Evolutionary conservation across 1,140 invertebrate species (phyloP), one percentile per base, ranked within the genome.

Genomic region (Drosophila oshimai): DNA sequence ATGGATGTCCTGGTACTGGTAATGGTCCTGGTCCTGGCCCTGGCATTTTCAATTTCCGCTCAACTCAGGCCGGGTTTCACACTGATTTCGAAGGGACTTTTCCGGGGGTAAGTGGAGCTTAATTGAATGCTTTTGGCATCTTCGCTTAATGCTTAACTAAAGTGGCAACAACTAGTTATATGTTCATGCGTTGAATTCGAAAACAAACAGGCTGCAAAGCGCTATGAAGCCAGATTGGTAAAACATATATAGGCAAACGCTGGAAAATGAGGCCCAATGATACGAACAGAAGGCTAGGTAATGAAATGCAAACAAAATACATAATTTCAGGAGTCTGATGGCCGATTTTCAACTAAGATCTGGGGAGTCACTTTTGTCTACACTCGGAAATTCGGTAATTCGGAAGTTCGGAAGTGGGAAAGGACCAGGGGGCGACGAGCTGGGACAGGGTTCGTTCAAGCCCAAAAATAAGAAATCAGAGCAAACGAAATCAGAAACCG

Each of bases 101-200:
- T 7, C 39, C 34, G 9, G 54, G 55, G 37, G 13, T 7, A 22
- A 29, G 3, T 13, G 24, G 39, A 55, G 53, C 24, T 55, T 55
- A 24, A 45, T 34, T 41, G 29, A 45, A 34, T 36, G 12, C 18
- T 7, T 24, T 54, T 49, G 10, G 33, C 10, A 18, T 26, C 39
- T 20, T 33, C 10, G 47, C 13, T 50, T 60, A 60, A 34, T 51
- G 47, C 64, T 73, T 74, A 67, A 60, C 61, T 80, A 70, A 62
- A 47, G 65, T 68, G 65, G 34, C 62, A 78, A 79, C 51, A 62
- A 62, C 70, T 79, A 79, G 44, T 69, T 26, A 54, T 70, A 64
- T 64, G 29, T 65, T 24, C 75, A 79, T 79, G 75, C 75, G 46
- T 62, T 80, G 17, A 58, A 55, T 55, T 53, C 34, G 20, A 42